phyloP scores from a whole-genome alignment of 1,140 invertebrate species.

The Oedothorax gibbosus region DNA sequence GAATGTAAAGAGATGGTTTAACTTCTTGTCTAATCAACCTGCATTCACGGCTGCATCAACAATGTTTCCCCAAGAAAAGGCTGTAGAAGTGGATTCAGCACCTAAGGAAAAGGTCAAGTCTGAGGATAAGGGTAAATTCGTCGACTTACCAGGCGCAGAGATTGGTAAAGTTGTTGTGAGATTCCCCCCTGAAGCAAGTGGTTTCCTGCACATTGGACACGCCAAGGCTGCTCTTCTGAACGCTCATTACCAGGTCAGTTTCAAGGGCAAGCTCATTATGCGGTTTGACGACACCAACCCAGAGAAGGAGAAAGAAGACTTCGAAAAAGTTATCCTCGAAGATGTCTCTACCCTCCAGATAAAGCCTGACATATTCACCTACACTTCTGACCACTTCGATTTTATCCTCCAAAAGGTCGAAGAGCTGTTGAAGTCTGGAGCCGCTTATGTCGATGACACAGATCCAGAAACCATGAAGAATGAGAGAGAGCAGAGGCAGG shows the following conservation, averaged over 20 bases:
- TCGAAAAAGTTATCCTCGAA: constrained; percentile 95
- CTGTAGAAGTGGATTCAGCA: constrained; percentile 42
- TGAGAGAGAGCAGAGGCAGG: constrained; percentile 88
- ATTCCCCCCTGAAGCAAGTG: constrained; percentile 98
- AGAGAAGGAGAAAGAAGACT: constrained; percentile 98
- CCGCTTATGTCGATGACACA: constrained; percentile 97
- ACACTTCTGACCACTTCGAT: constrained; percentile 98
- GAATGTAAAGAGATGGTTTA: constrained; percentile 59
- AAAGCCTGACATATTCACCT: constrained; percentile 91
- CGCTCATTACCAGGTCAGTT: constrained; percentile 94
- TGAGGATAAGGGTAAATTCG: constrained; percentile 66
- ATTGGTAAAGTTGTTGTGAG: constrained; percentile 94
- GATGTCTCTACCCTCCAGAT: constrained; percentile 93
- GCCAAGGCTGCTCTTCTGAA: constrained; percentile 98
- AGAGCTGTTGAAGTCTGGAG: constrained; percentile 85
- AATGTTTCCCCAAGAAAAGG: constrained; percentile 37
- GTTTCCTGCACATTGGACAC: constrained; percentile 98
- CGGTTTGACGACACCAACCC: constrained; percentile 99
- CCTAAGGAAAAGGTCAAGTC: constrained; percentile 71
- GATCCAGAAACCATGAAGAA: constrained; percentile 94
- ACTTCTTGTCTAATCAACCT: constrained; percentile 34
- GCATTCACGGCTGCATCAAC: constrained; percentile 49
- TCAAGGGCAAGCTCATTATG: constrained; percentile 96
- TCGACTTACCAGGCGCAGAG: constrained; percentile 95
- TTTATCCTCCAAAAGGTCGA: constrained; percentile 89